Percentiles rank a stretch among this genome's conserved stretches.
Conservation (phyloP, 2,888 invertebrate genomes). For the Alloplasta piceator region DNA sequence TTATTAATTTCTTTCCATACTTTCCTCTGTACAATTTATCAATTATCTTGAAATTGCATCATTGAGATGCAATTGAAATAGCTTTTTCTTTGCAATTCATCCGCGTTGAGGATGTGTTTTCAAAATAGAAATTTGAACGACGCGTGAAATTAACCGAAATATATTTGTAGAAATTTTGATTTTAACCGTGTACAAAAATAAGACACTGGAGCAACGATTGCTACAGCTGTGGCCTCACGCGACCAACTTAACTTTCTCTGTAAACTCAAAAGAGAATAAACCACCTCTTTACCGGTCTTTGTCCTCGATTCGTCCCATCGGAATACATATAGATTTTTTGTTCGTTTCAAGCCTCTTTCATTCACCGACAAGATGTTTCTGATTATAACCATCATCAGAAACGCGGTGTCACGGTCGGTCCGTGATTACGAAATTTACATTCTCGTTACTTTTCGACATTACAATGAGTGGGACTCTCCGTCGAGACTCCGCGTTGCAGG, state of each 20-base stretch:
- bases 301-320: conserved; percentile 21
- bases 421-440: neutral
- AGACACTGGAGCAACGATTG: neutral
- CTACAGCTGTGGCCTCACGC: conserved; percentile 19
- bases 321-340: neutral
- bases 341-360: neutral
- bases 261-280: conserved; percentile 12
- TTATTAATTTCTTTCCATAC: too few relatives aligned
- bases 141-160: too few relatives aligned
- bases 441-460: neutral
- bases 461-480: neutral
- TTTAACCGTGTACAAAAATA: too few relatives aligned
- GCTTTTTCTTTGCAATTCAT: too few relatives aligned
- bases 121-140: too few relatives aligned
- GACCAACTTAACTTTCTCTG: conserved; percentile 41
- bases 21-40: too few relatives aligned
- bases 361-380: conserved; percentile 1
- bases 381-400: conserved; percentile 8
- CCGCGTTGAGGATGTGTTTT: too few relatives aligned
- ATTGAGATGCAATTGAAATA: too few relatives aligned
- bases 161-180: too few relatives aligned
- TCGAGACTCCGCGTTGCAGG: neutral
- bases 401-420: neutral
- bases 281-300: conserved; percentile 17
- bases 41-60: too few relatives aligned